phyloP scores from a whole-genome alignment of 2,888 invertebrate species.

The Rhingia campestris region DNA sequence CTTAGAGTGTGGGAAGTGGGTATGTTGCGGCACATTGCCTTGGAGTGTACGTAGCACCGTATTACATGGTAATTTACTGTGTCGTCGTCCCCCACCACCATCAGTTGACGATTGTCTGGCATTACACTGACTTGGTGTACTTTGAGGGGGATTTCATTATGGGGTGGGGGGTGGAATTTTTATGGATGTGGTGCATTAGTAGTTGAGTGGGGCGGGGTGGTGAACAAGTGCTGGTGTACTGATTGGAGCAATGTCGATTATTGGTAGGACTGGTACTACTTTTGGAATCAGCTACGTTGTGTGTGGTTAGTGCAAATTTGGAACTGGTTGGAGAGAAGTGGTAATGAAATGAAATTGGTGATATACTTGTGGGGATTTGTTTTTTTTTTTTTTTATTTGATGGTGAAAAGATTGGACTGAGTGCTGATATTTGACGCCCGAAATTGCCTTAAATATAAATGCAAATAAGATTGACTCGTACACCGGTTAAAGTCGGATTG shows the following conservation, averaged over 20 bases:
- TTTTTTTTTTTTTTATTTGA: no score
- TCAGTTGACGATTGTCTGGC: background rate
- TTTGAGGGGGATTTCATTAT: no score
- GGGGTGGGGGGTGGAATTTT: slow-evolving; percentile 3
- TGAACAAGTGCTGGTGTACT: background rate
- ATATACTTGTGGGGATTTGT: no score
- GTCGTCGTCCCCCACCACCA: background rate
- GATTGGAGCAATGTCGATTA: background rate
- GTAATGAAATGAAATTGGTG: no score
- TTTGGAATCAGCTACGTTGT: background rate
- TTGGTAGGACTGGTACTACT: background rate
- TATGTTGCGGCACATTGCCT: slow-evolving; percentile 7
- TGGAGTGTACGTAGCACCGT: slow-evolving; percentile 25
- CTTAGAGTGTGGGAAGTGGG: slow-evolving; percentile 54
- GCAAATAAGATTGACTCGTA: no score
- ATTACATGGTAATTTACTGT: slow-evolving; percentile 62
- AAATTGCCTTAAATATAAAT: no score
- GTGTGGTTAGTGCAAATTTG: background rate
- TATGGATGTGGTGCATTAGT: background rate
- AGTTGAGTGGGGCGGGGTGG: background rate
- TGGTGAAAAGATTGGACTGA: no score
- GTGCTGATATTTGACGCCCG: no score
- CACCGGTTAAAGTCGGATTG: no score
- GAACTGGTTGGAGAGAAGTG: background rate
- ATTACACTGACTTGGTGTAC: background rate